Base-by-base conservation (phyloP, 2,888 invertebrate species). In the Quadroppia sp. region DNA sequence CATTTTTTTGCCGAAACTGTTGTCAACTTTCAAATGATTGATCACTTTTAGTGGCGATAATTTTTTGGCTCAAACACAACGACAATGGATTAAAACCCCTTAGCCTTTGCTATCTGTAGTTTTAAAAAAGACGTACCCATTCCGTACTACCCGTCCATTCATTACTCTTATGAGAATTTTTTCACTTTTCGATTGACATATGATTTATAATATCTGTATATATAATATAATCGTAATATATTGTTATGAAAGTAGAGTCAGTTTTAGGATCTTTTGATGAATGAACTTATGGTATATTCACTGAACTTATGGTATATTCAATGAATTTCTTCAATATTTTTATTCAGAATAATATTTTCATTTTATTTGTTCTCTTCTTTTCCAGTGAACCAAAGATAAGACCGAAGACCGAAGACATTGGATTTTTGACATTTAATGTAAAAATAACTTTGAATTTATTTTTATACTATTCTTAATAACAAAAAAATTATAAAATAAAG, bases 291-390 rank as follows among this genome's bases (percentile, higher is more conserved):
- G 53, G 25, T 53, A 53, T 53, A 53, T 53, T 53, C 53, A 53
- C 23, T 53, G 53, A 25, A 25, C 11, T 53, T 53, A 53, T 53
- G 53, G 25, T 53, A 53, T 53, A 53, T 53, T 53, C 53, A 20
- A 53, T 53, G 53, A 53, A 53, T 53, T 53, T 53, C 53, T 53
- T 53, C 53, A 53, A 53, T 53, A 36, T 9, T 53, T 53, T 25
- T 53, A 25, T 25, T 50, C 53, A 23, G 53, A 53, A 53, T 53
- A 53, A 53, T 53, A 53, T 53, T 53, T n/a, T 25, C 25, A 25
- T 53, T 50, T 53, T 25, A 9, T 25, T 9, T 25, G 6, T 9
- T 11, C 1, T 53, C 15, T 25, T 53, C 25, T 53, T 25, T 53
- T 53, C 53, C 25, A 23, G 4, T 53, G 25, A 53, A 53, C 25